phyloP scores from a whole-genome alignment of 2,888 invertebrate species.

The Aphodius granarius region DNA sequence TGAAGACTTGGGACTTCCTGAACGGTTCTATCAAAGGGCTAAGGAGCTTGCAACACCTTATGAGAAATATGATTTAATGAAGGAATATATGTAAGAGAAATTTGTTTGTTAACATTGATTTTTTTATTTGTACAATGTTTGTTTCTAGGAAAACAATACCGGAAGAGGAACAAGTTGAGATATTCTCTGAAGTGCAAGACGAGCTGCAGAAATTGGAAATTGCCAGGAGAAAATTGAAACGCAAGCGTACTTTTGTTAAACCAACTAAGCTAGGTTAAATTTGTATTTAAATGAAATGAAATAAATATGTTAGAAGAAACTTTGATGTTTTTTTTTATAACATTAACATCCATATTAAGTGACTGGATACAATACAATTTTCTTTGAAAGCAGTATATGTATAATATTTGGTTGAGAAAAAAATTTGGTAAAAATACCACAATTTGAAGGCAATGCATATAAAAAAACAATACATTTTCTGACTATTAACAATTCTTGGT shows the following conservation, averaged over 20 bases:
- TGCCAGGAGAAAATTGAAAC: constrained; percentile 63
- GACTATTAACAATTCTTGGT: no score
- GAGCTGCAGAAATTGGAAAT: constrained; percentile 73
- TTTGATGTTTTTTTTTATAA: background rate
- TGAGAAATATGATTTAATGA: constrained; percentile 94
- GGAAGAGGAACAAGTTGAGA: constrained; percentile 83
- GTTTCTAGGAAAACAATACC: constrained; percentile 73
- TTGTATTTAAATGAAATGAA: background rate
- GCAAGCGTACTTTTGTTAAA: constrained; percentile 63
- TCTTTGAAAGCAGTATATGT: no score
- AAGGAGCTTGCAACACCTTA: constrained; percentile 69
- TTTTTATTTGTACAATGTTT: constrained; percentile 27
- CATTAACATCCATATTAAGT: background rate
- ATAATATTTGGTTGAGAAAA: no score
- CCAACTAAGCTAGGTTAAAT: constrained; percentile 55
- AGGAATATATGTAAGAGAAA: constrained; percentile 72
- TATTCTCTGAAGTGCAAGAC: constrained; percentile 81
- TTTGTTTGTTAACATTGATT: constrained; percentile 18
- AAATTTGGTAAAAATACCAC: no score
- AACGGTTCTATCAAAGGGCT: constrained; percentile 54
- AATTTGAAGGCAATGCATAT: no score
- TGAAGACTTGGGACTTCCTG: constrained; percentile 47
- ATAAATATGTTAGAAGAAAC: background rate
- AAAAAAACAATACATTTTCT: no score
- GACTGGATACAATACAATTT: no score